Base-by-base conservation (phyloP, 2,113 vertebrate genomes). In the Cavia aperea region DNA sequence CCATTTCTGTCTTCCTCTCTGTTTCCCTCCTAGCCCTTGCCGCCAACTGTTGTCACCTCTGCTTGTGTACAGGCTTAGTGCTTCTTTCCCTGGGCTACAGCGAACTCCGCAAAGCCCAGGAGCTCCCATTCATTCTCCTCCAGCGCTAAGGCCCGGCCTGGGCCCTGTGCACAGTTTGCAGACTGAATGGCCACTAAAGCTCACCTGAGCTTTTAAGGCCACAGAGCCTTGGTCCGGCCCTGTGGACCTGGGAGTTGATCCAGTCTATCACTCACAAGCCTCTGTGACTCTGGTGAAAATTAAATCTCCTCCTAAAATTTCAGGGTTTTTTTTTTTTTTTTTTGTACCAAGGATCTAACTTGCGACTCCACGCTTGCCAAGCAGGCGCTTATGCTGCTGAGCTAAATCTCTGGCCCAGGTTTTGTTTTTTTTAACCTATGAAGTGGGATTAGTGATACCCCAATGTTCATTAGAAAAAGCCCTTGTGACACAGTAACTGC, bases 161-260 rank as follows among this genome's bases (percentile, higher is more conserved):
- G 24, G 39, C n/a, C 46, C 23, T 21, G 79, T 68, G 75, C 0
- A 0, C 4, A 83, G 26, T 49, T 15, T 68, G 43, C 51, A 29
- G 36, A n/a, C 60, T 77, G 49, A 83, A 46, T 9, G 33, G 49
- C 0, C 2, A 84, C 39, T 46, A 70, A 66, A 73, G 39, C 36
- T 36, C 7, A 77, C 82, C 72, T 89, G 94, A 96, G 95, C 89
- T 96, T 93, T 94, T 95, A 96, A 93, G 93, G 96, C n/a, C 92
- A 90, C 82, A 0, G n/a, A 6, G 29, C 39, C 4, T 36, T 46
- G 36, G 8, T 65, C 15, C 51, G 31, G 7, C 13, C 36, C n/a
- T 36, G 56, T 10, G 43, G 46, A 51, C n/a, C 29, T 66, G 54
- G 23, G 31, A 54, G 88, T 19, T 43, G 33, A 88, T 70, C 19